A percentile compares a stretch with the other conserved stretches of the same genome.
phyloP scores from a whole-genome alignment of 1,140 invertebrate species.

The Meloidogyne floridensis region DNA sequence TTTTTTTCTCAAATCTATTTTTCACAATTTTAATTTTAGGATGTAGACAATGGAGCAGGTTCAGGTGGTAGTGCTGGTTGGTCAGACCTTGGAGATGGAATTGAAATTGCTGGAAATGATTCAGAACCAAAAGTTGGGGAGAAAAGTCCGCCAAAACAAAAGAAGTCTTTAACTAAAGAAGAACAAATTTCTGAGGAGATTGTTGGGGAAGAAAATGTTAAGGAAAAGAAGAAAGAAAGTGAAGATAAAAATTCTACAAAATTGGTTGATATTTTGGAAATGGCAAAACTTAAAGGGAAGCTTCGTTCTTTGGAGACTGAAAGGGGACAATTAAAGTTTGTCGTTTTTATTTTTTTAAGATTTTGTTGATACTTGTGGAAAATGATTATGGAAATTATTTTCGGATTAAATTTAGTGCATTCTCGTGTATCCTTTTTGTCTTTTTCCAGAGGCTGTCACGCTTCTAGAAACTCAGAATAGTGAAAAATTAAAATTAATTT shows the following conservation, averaged over 20 bases:
- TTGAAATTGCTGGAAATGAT: slow-evolving; percentile 13
- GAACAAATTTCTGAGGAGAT: not conserved
- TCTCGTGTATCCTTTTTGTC: too few relatives aligned
- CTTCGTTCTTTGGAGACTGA: slow-evolving; percentile 34
- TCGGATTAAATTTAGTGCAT: too few relatives aligned
- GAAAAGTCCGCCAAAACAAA: not conserved
- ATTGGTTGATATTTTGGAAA: slow-evolving; percentile 34
- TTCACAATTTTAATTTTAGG: slow-evolving; percentile 19
- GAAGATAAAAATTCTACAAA: not conserved
- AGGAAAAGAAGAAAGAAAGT: slow-evolving; percentile 27
- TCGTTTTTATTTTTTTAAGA: too few relatives aligned
- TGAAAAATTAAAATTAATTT: too few relatives aligned
- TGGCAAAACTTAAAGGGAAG: slow-evolving; percentile 40
- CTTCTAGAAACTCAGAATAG: too few relatives aligned
- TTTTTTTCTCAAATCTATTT: too few relatives aligned
- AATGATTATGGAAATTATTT: too few relatives aligned
- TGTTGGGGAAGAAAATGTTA: not conserved
- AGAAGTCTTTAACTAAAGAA: slow-evolving; percentile 7
- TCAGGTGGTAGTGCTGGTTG: slow-evolving; percentile 42
- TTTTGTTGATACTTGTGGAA: too few relatives aligned
- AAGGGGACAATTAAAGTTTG: slow-evolving; percentile 32
- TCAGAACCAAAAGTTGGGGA: not conserved
- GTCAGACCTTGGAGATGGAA: slow-evolving; percentile 39
- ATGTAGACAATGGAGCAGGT: slow-evolving; percentile 37
- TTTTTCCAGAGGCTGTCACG: too few relatives aligned